Percentiles rank a stretch among this genome's conserved stretches.
Conservation (phyloP, 2,797 vertebrate genomes). For the Galagoides demidoff region DNA sequence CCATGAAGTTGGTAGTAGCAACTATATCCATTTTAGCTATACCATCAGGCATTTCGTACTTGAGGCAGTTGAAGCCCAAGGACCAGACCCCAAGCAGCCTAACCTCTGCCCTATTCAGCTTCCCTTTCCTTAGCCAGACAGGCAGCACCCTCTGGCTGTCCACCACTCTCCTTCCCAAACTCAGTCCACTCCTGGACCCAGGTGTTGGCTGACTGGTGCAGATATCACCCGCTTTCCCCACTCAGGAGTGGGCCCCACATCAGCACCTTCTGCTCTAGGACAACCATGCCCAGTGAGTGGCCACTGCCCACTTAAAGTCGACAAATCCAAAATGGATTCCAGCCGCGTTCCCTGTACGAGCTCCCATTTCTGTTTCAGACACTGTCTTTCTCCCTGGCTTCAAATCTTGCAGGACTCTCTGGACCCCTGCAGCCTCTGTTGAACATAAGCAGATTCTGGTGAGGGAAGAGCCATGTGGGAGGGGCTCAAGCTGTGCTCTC, state of each 20-base stretch:
- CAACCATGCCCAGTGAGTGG: fast-evolving
- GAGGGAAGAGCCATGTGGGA: too few species aligned
- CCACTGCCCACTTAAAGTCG: background rate
- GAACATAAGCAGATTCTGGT: background rate
- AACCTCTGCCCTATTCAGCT: background rate
- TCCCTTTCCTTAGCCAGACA: background rate
- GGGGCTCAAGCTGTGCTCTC: background rate
- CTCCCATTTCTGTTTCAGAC: background rate
- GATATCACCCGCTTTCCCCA: background rate
- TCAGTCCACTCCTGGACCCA: background rate
- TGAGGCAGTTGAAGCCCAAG: background rate
- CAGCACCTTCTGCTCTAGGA: background rate
- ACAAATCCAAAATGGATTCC: background rate
- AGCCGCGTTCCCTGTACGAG: fast-evolving
- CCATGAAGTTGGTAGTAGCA: background rate
- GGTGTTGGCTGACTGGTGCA: background rate
- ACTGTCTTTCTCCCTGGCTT: background rate
- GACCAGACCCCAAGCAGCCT: background rate
- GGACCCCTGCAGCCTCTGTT: background rate
- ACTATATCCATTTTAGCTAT: background rate
- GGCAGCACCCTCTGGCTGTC: background rate
- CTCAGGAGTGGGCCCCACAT: background rate
- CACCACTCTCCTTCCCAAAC: background rate
- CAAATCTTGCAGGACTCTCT: background rate
- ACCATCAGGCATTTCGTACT: background rate